Evolutionary conservation across 2,888 invertebrate genomes (phyloP), one percentile per base, ranked within the genome.

Genomic region (Oscheius onirici): DNA sequence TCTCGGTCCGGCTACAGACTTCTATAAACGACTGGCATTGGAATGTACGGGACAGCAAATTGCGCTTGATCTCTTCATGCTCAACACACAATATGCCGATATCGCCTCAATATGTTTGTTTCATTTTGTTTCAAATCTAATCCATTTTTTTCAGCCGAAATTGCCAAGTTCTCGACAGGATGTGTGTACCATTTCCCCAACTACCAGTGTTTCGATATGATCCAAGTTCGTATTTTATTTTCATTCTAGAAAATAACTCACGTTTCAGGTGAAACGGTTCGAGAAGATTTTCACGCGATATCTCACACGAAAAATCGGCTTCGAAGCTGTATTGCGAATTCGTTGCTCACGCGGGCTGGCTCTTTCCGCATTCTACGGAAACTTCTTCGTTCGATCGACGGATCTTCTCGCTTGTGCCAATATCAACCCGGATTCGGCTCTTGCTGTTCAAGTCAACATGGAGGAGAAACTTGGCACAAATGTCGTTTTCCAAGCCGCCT

Each of bases 321-420:
- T 99, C 88, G 99, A 99, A 88, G 95, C 99, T 5, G 99, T 99
- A 24, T 95, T 99, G 95, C 91, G 99, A 83, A 93, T 99, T 79
- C 91, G 97, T 6, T 97, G 96, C 88, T 95, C 96, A 1, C 88
- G 89, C 92, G 97, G 97, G 17, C 90, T 99, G 71, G 91, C 94
- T 28, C 94, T 99, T 84, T 96, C 97, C 89, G 95, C 96, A 87
- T 99, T 99, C 92, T 97, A 97, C 90, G 99, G 99, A 49, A 97
- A 97, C 90, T 97, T 97, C 91, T 99, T 99, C 90, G 97, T 99
- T 61, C 92, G 99, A 3, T 97, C 97, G 0, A 96, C 97, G 3
- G 97, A 99, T 90, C 90, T 99, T 69, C 90, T 99, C 71, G 95
- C 95, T 13, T 90, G 99, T 82, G 97, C 99, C 46, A 97, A 97